Base-by-base conservation (phyloP, 2,113 vertebrate species). In the Hypomesus transpacificus region DNA sequence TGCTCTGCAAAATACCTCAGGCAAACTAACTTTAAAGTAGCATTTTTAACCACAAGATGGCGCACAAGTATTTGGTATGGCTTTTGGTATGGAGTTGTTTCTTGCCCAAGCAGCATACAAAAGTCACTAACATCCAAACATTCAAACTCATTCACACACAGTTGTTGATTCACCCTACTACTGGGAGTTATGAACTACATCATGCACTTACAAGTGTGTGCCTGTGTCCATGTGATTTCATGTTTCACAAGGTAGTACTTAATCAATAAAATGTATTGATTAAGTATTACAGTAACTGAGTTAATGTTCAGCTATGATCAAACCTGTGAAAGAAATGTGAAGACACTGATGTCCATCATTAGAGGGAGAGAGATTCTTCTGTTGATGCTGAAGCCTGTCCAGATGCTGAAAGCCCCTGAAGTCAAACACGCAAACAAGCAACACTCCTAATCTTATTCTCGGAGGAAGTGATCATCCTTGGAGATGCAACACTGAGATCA, bases 21-120 rank as follows among this genome's bases (percentile, higher is more conserved):
- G 9, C 28, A 63, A 11, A 3, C 31, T 28, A 14, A 6, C n/a
- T 63, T 62, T 52, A 20, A 26, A 14, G 2, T 18, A 0, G 7
- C 3, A 16, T 56, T 56, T 56, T 34, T 60, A 2, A 17, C 80
- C 88, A 86, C 80, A 77, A 77, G 88, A 84, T 84, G 85, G 79
- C 7, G 78, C 76, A 74, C 83, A 46, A 83, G 71, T 34, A 76
- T 73, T 78, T 64, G 17, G 17, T 64, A 21, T 5, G 26, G 21
- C 4, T 24, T 0, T n/a, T n/a, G n/a, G n/a, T n/a, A n/a, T n/a
- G 11, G 59, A 61, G 13, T 26, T 14, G 26, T 61, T 6, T 14
- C 22, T 14, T 6, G 14, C 24, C 11, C 16, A 3, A 56, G 53
- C 14, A 18, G 17, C 3, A 53, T 53, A 26, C 24, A 14, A 18